Evolutionary conservation across 2,888 invertebrate genomes (phyloP).

Genomic region (Xanthostigma xanthostigma): DNA sequence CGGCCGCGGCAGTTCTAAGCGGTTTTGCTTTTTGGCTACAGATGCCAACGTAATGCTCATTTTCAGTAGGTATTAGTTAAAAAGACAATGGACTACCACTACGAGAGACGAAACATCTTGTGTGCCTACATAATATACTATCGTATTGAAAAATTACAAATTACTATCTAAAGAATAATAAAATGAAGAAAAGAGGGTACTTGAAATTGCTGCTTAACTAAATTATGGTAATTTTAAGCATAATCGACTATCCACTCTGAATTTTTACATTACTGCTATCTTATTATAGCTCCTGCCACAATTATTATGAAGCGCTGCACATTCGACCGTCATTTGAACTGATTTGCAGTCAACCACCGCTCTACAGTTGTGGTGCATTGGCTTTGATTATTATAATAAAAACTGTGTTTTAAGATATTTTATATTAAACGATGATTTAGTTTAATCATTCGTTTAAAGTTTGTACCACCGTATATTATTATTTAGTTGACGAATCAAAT

Average conservation of each 20-base stretch:
- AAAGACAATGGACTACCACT: no score
- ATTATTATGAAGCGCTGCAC: background rate
- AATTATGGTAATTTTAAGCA: slow-evolving; percentile 29
- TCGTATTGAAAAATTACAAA: no score
- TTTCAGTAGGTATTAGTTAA: no score
- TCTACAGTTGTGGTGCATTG: background rate
- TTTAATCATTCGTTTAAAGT: slow-evolving; percentile 1
- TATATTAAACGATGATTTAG: slow-evolving; percentile 6
- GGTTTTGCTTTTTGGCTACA: no score
- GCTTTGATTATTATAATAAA: background rate
- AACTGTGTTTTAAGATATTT: slow-evolving; percentile 6
- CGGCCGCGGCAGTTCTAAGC: no score
- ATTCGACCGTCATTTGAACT: background rate
- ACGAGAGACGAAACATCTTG: no score
- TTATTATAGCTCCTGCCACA: background rate
- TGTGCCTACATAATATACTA: no score
- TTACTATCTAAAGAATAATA: no score
- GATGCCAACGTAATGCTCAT: no score
- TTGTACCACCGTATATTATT: background rate
- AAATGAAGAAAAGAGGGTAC: no score
- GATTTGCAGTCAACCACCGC: background rate
- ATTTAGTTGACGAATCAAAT: no score
- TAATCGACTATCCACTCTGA: slow-evolving; percentile 24
- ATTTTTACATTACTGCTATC: slow-evolving; percentile 14
- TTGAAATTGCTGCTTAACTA: slow-evolving; percentile 12